Base-by-base conservation (phyloP, 2,113 vertebrate species). In the Polypterus senegalus region DNA sequence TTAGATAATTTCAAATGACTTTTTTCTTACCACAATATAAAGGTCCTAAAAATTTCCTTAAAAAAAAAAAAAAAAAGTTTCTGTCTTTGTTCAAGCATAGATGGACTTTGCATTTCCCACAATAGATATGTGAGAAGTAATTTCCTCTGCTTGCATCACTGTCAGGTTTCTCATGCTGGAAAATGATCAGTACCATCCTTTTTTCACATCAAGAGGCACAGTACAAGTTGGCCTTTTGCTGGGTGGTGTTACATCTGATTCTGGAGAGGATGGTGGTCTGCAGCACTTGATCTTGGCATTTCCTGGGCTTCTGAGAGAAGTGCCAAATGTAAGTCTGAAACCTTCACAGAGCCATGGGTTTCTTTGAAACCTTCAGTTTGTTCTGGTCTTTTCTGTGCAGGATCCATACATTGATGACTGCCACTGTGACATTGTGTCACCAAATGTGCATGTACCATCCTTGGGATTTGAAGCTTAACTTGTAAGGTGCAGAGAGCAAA, bases 381-480 rank as follows among this genome's bases (percentile, higher is more conserved):
- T 27, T 27, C 43, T 10, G 27, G 52, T 67, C 53, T 67, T 61
- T 63, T 56, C 61, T 60, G 61, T 66, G 61, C 6, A 63, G 54
- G 58, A 48, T 69, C 64, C 61, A 69, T 9, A 54, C 64, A 61
- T 61, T 69, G 43, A 65, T 65, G 5, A 65, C 63, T 58, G 63
- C 60, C 54, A 66, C 44, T 59, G 60, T 69, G 11, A 69, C 9
- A 54, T 49, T 68, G 60, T 65, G 63, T 63, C 56, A 60, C 62
- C 49, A 65, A 59, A 52, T 67, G 47, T 60, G 52, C 47, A 64
- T 64, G 10, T 67, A 67, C 61, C 61, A 69, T 61, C 64, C 58
- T 58, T 44, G 2, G 48, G 61, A 61, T 64, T 5, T 66, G 45
- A 63, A 49, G 46, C 49, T 61, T 48, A 59, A 62, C 45, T 60